Conservation (phyloP, 2,888 invertebrate species). For the Molorchus minor region DNA sequence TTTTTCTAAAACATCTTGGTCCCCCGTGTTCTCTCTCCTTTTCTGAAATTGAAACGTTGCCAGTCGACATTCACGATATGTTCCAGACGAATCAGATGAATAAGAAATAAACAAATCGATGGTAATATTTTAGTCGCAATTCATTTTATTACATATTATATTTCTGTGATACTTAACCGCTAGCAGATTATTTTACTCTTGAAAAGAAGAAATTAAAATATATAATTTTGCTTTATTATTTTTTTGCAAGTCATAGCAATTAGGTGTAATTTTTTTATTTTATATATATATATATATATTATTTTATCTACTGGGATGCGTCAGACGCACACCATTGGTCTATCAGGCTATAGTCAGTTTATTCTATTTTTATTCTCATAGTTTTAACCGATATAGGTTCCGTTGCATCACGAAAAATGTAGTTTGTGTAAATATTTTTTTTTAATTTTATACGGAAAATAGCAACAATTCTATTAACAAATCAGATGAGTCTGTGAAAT, state of each 20-base stretch:
- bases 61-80: slow-evolving; percentile 11
- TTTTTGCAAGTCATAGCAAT: slow-evolving; percentile 47
- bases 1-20: not conserved
- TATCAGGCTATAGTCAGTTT: slow-evolving; percentile 41
- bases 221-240: slow-evolving; percentile 43
- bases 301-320: slow-evolving; percentile 39
- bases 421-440: slow-evolving; percentile 38
- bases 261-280: slow-evolving; percentile 41
- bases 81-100: slow-evolving; percentile 14
- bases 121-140: slow-evolving; percentile 49
- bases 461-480: slow-evolving; percentile 6
- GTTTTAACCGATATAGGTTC: slow-evolving; percentile 14
- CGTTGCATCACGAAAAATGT: slow-evolving; percentile 32
- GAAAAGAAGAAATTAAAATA: slow-evolving; percentile 36
- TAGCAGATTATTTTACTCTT: slow-evolving; percentile 46
- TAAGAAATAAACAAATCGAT: slow-evolving; percentile 21
- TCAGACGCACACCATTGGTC: slow-evolving; percentile 30
- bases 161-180: slow-evolving; percentile 57
- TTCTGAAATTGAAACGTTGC: not conserved
- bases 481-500: slow-evolving; percentile 12
- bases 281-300: too few species aligned
- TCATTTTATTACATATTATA: slow-evolving; percentile 48
- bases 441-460: slow-evolving; percentile 26
- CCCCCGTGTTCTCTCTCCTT: not conserved
- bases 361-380: slow-evolving; percentile 27